Evolutionary conservation across 2,888 invertebrate genomes (phyloP).

Genomic region (Pyrrhosoma nymphula): DNA sequence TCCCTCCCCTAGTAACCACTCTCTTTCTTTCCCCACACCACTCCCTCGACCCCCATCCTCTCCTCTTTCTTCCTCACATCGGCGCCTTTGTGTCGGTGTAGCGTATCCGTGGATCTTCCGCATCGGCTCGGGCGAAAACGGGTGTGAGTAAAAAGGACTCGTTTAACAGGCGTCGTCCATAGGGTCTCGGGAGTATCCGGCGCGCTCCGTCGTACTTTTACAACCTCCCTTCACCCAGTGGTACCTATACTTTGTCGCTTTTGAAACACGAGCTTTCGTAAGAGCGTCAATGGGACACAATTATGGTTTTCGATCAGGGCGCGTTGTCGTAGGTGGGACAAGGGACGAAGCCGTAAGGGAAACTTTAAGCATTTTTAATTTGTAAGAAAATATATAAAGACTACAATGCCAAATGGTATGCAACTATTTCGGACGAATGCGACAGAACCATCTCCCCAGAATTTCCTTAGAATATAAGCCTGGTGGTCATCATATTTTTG

Average conservation of each 20-base stretch:
- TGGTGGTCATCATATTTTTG: no score
- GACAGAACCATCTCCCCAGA: no score
- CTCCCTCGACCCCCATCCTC: background rate
- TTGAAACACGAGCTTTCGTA: background rate
- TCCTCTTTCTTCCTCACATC: background rate
- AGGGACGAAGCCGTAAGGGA: no score
- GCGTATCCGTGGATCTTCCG: background rate
- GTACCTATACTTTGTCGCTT: background rate
- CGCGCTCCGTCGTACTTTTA: background rate
- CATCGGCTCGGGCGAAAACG: background rate
- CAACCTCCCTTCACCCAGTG: background rate
- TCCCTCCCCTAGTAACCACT: background rate
- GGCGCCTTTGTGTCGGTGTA: background rate
- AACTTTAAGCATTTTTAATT: no score
- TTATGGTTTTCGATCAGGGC: background rate
- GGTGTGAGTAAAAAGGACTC: background rate
- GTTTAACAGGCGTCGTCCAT: background rate
- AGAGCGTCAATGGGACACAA: background rate
- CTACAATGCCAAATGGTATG: no score
- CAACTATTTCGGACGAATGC: no score
- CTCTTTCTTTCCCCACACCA: background rate
- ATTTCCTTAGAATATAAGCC: no score
- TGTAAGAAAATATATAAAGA: no score
- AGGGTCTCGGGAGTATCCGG: background rate
- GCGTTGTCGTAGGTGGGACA: no score